A percentile compares a stretch with the other conserved stretches of the same genome.
Conservation (phyloP, 2,797 vertebrate species). For the Halcyon smyrnensis region DNA sequence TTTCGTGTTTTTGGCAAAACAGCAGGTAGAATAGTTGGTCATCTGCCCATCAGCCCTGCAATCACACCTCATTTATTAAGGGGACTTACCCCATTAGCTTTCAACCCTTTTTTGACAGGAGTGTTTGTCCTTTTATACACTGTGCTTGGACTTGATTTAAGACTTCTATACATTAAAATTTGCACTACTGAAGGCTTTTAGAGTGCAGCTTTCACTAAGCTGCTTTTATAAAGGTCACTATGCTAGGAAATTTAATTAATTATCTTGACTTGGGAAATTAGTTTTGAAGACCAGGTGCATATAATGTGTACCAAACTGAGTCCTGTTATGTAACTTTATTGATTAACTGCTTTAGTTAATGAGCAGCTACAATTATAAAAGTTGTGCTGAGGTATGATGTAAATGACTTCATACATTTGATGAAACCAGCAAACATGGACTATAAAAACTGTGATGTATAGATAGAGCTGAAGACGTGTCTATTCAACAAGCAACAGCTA, state of each 20-base stretch:
- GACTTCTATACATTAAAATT: not conserved
- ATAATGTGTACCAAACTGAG: not conserved
- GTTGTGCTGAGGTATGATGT: not conserved
- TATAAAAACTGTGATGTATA: not conserved
- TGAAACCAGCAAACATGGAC: not conserved
- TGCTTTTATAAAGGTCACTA: not conserved
- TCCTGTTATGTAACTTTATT: not conserved
- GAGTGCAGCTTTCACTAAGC: not conserved
- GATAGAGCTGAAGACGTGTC: not conserved
- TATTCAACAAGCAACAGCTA: not conserved
- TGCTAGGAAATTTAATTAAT: not conserved
- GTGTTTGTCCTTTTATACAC: not conserved
- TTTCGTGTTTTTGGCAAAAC: constrained; percentile 6
- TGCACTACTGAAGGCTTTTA: not conserved
- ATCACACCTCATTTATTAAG: constrained; percentile 46
- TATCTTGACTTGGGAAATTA: not conserved
- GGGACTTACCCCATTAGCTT: not conserved
- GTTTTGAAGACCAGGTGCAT: not conserved
- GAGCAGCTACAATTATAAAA: not conserved
- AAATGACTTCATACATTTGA: not conserved
- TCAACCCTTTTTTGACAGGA: not conserved
- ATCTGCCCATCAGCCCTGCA: not conserved
- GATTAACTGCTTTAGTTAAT: not conserved
- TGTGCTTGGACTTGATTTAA: not conserved
- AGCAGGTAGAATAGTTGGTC: constrained; percentile 20